Evolutionary conservation across 1,140 invertebrate species (phyloP).

Genomic region (Calycopis cecrops): DNA sequence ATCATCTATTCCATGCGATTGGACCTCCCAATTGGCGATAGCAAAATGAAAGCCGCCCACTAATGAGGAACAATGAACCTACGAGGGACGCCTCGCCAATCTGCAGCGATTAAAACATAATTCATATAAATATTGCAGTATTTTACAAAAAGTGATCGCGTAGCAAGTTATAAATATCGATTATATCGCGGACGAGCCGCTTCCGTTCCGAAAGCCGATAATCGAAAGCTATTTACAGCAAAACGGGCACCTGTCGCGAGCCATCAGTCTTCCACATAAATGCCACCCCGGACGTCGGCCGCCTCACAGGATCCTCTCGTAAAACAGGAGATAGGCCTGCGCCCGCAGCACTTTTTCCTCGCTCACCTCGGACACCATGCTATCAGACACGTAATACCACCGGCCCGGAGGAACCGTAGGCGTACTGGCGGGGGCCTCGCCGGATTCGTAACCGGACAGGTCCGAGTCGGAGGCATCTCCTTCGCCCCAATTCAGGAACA

Average conservation of each 20-base stretch:
- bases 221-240: conserved; percentile 49
- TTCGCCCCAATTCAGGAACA: conserved; percentile 44
- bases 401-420: conserved; percentile 81
- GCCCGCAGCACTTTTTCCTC: conserved; percentile 88
- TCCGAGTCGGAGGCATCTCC: conserved; percentile 63
- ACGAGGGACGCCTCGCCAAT: conserved; percentile 1
- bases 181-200: conserved; percentile 14
- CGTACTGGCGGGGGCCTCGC: conserved; percentile 43
- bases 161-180: conserved; percentile 11
- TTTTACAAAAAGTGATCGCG: conserved; percentile 10
- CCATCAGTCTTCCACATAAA: conserved; percentile 59
- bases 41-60: conserved; percentile 14
- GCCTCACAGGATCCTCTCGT: conserved; percentile 89
- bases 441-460: conserved; percentile 65
- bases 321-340: conserved; percentile 98
- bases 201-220: conserved; percentile 16
- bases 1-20: too few relatives aligned
- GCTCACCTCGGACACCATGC: conserved; percentile 85
- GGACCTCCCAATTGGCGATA: conserved; percentile 3
- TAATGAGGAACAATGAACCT: conserved; percentile 19
- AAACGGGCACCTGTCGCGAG: conserved; percentile 26
- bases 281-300: conserved; percentile 29
- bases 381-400: conserved; percentile 97
- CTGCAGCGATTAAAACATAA: conserved; percentile 14
- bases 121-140: conserved; percentile 17